Percentiles rank a stretch among this genome's conserved stretches.
These are phyloP conservation scores for Leptocoma aspasia DNA, from an alignment of 2,113 vertebrate genomes.

Conservation along the genomic window DNA sequence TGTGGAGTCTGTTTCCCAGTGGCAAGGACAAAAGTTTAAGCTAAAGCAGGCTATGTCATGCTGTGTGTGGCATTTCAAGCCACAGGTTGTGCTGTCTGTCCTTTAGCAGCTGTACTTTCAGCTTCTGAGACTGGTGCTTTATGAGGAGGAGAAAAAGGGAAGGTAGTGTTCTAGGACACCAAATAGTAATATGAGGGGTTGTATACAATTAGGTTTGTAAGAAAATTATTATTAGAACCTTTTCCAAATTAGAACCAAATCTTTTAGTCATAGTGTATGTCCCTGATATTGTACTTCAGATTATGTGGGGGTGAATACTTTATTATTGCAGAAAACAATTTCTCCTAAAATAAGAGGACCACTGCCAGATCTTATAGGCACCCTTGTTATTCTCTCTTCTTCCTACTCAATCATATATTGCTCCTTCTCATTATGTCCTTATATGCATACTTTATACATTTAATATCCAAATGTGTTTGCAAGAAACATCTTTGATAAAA, in stretches of 20 bases:
- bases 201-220: background rate
- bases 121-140: background rate
- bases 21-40: background rate
- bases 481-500: background rate
- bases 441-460: background rate
- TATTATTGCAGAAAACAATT: background rate
- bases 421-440: background rate
- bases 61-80: background rate
- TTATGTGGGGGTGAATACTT: background rate
- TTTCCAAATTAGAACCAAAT: too few species aligned
- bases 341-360: background rate
- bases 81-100: accelerated
- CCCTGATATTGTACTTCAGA: background rate
- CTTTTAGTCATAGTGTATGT: background rate
- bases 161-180: background rate
- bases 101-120: background rate
- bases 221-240: background rate
- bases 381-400: background rate
- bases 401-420: background rate
- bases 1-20: background rate
- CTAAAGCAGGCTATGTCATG: background rate
- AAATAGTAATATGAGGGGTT: background rate
- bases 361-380: background rate
- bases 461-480: background rate
- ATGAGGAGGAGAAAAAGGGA: background rate